phyloP scores from a whole-genome alignment of 37 sponge, comb jelly and placozoan genomes.

The Lycopodina hypogea region DNA sequence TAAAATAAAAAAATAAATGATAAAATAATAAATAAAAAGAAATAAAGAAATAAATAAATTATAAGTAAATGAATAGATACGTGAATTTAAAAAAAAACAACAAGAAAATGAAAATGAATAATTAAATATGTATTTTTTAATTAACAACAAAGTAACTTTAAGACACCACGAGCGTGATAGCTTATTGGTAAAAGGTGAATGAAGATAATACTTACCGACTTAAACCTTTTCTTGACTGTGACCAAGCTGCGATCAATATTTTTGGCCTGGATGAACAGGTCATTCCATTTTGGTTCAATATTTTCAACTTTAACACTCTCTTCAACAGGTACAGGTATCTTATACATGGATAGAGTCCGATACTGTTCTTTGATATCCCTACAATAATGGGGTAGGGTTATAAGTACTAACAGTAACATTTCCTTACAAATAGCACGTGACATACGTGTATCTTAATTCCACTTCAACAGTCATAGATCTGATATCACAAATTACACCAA shows the following conservation, averaged over 20 bases:
- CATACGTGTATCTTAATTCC: slow-evolving; percentile 74
- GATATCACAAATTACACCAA: slow-evolving; percentile 89
- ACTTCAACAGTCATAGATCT: slow-evolving; percentile 88
- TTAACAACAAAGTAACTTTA: background rate
- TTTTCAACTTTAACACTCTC: slow-evolving; percentile 40
- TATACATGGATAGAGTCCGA: slow-evolving; percentile 91
- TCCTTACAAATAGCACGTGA: background rate
- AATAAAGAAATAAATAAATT: background rate
- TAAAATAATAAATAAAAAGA: background rate
- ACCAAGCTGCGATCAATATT: slow-evolving; percentile 83
- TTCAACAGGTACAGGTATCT: slow-evolving; percentile 62
- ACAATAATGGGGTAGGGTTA: background rate
- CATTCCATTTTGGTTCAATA: slow-evolving; percentile 71
- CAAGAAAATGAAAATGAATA: no score
- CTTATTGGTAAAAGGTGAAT: background rate
- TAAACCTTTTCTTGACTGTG: slow-evolving; percentile 96
- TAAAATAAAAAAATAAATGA: background rate
- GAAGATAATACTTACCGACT: slow-evolving; percentile 44
- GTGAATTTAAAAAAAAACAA: no score
- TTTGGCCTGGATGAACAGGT: slow-evolving; percentile 65
- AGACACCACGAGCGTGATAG: no score
- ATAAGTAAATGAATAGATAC: no score
- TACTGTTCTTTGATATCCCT: slow-evolving; percentile 88
- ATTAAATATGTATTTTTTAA: background rate
- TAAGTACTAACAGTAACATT: background rate